Base-by-base conservation (phyloP, 1,140 invertebrate genomes). In the Scaptodrosophila lebanonensis region DNA sequence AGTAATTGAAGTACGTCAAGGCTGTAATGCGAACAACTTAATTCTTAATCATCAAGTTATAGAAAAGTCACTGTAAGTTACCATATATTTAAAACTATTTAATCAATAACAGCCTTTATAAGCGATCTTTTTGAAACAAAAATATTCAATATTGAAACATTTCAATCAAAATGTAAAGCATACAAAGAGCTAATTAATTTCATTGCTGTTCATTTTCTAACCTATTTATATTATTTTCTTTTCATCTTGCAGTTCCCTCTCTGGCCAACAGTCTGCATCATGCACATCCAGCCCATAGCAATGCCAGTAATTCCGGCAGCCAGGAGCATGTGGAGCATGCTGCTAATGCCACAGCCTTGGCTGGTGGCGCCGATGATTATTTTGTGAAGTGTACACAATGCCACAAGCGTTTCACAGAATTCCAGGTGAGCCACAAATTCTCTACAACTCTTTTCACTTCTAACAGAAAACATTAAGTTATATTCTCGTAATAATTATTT, bases 321-420 rank as follows among this genome's bases (percentile, higher is more conserved):
- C 43, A 51, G 15, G 45, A 64, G 51, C 49, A 51, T 36, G 66
- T 27, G 13, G 27, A 39, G 13, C 53, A 48, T 40, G 53, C 51
- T 49, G 33, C 32, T 58, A 83, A 49, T 35, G 29, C 4, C 40
- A 32, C 39, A 29, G 59, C 63, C 29, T 49, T 52, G 8, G 53
- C 59, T 3, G 51, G 12, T 16, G 39, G 50, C 1, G 64, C 61
- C n/a, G 66, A 86, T 12, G 88, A 89, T 36, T 89, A 86, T 54
- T 86, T 89, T 82, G 88, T 90, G 65, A 90, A 90, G 70, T 92
- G 91, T 87, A 89, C 90, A 35, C 90, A 91, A 70, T 92, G 91
- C 75, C 88, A 90, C 56, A 88, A 90, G 60, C 88, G 89, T 16
- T 76, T 92, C 87, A 83, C 86, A 84, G 44, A 90, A 87, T 42